Evolutionary conservation across 2,797 vertebrate species (phyloP), one percentile per base, ranked within the genome.

Genomic region (Ficedula albicollis): DNA sequence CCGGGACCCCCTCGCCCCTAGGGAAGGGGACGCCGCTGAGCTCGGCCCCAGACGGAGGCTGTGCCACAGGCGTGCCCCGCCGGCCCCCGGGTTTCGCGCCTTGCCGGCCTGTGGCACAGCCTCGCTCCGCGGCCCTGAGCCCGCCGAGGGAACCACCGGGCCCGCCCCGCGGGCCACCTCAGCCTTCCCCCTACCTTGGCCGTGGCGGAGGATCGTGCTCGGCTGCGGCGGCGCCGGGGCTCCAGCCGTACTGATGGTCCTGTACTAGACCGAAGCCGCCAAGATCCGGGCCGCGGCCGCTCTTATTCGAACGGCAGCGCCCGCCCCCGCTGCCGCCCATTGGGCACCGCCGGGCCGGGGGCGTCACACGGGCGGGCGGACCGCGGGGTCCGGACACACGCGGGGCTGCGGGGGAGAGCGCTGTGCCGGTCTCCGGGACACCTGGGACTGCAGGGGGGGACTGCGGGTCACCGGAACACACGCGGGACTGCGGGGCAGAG

Each of bases 221-320:
- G 44, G 22, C 21, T 32, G n/a, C 59, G 38, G 55, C 11, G 66
- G 30, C 16, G 27, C 75, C 49, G 36, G 44, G 44, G 54, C 44
- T 29, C 10, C 54, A 29, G 36, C 2, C 15, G 44, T 23, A 29
- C 19, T 4, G 30, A 14, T 9, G 43, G 8, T 5, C 5, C 9
- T 3, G 30, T n/a, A 23, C 19, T 10, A 23, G 4, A 10, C 30
- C 25, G 2, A 27, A 58, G 30, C 46, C 46, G 8, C 17, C 46
- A 4, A 7, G 16, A 5, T 4, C 1, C 2, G 9, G 46, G 55
- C 66, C 46, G 26, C 38, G 20, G 59, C 69, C 69, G 68, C 80
- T 32, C 55, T 44, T 81, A 59, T 85, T 69, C 73, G 73, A 77
- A 85, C 73, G 48, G 54, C 83, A 54, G 73, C 25, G 70, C 72